A percentile compares a stretch with the other conserved stretches of the same genome.
phyloP scores from a whole-genome alignment of 2,888 invertebrate genomes.

The Biston stratarius region DNA sequence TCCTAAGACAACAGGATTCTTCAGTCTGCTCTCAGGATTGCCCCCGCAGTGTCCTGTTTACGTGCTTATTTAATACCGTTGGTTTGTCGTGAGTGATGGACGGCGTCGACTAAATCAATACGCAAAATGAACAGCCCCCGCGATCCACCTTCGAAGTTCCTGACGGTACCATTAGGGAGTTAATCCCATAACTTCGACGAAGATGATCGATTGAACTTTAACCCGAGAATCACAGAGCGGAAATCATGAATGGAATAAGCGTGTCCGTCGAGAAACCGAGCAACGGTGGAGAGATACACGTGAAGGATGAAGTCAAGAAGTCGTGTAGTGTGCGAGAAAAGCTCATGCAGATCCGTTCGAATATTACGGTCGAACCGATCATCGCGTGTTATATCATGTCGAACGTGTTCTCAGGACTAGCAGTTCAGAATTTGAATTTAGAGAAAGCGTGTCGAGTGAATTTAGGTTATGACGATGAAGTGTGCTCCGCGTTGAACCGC shows the following conservation, averaged over 20 bases:
- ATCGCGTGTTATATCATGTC: slow-evolving; percentile 90
- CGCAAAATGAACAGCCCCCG: slow-evolving; percentile 48
- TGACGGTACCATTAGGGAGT: slow-evolving; percentile 42
- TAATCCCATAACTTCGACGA: slow-evolving; percentile 48
- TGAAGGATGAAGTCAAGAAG: slow-evolving; percentile 68
- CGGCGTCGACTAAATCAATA: slow-evolving; percentile 42
- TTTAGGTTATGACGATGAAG: slow-evolving; percentile 89
- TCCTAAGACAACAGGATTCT: slow-evolving; percentile 79
- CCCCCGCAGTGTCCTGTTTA: slow-evolving; percentile 55
- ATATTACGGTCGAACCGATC: slow-evolving; percentile 90
- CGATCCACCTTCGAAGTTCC: slow-evolving; percentile 35
- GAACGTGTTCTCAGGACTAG: slow-evolving; percentile 90
- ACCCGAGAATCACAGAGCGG: slow-evolving; percentile 51
- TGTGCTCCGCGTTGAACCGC: slow-evolving; percentile 91
- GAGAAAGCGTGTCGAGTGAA: slow-evolving; percentile 95
- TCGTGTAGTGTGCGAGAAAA: slow-evolving; percentile 73
- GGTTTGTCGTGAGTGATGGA: slow-evolving; percentile 48
- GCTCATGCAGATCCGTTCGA: slow-evolving; percentile 82
- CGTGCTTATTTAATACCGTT: slow-evolving; percentile 42
- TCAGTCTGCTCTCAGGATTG: slow-evolving; percentile 68
- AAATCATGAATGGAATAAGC: slow-evolving; percentile 79
- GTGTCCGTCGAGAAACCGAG: slow-evolving; percentile 68
- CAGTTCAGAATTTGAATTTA: slow-evolving; percentile 93
- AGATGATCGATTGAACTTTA: slow-evolving; percentile 64
- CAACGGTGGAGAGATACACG: slow-evolving; percentile 58